Evolutionary conservation across 2,797 vertebrate genomes (phyloP).

Genomic region (Psittacula echo): DNA sequence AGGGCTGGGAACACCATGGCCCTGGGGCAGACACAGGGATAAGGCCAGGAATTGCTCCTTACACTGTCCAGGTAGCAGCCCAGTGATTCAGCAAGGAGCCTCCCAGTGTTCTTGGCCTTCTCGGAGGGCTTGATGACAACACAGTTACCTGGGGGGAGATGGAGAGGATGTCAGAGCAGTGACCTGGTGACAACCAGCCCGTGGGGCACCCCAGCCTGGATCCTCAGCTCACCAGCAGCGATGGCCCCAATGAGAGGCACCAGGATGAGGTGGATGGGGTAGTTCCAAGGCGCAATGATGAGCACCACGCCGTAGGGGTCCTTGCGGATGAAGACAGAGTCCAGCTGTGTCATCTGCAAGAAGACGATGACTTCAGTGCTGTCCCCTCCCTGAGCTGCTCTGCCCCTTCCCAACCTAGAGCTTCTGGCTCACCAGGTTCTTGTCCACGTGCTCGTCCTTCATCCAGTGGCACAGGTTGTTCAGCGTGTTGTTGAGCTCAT

Average conservation of each 20-base stretch:
- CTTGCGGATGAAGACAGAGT: constrained; percentile 70
- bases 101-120: constrained; percentile 73
- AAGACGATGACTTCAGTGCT: not conserved
- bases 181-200: not conserved
- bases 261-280: constrained; percentile 61
- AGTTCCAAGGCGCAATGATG: constrained; percentile 70
- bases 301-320: constrained; percentile 72
- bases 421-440: constrained; percentile 67
- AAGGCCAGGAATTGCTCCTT: not conserved
- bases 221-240: constrained; percentile 61
- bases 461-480: constrained; percentile 74
- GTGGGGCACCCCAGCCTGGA: not conserved
- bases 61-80: constrained; percentile 84
- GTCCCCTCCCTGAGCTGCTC: not conserved
- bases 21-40: no score
- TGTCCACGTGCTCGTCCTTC: constrained; percentile 64
- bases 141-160: constrained; percentile 83
- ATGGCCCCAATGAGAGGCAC: constrained; percentile 75
- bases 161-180: not conserved
- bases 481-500: constrained; percentile 61
- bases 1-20: not conserved
- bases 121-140: constrained; percentile 88
- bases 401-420: not conserved
- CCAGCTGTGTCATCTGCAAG: not conserved
- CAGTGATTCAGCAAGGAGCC: constrained; percentile 79